Evolutionary conservation across 2,888 invertebrate genomes (phyloP), one percentile per base, ranked within the genome.

Genomic region (Clivina fossor): DNA sequence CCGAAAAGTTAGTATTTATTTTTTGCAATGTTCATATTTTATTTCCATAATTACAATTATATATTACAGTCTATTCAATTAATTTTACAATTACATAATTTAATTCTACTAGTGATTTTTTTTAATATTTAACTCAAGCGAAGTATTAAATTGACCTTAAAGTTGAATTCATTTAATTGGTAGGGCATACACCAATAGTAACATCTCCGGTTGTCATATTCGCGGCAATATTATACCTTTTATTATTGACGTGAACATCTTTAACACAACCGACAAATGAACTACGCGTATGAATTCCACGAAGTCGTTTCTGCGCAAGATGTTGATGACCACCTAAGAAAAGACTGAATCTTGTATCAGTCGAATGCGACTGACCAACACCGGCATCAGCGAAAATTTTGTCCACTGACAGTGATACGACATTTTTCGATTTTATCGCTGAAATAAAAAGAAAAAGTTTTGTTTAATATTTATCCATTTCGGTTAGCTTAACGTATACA

Each of bases 371-470:
- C 20, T 70, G 73, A 3, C 89, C 89, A 24, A 90, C 80, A 2
- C 85, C 87, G 0, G 90, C 86, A 60, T 83, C 80, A 0, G 86
- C 84, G 67, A 84, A 84, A 54, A 84, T 79, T 5, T 86, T 88
- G 74, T 97, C 93, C 1, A 98, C 91, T 0, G 88, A 85, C 48
- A 99, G 77, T 0, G 89, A 85, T 3, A 95, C 87, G 15, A 94
- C 86, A 71, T 93, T 93, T 73, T 90, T 90, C n/a, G 88, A 86
- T 73, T 96, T 97, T 22, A 88, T 81, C 46, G 86, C 93, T 84
- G 80, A 63, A 73, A 66, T 50, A 53, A 35, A 9, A 28, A 22
- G 32, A 59, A 78, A 47, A n/a, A n/a, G n/a, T n/a, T n/a, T n/a
- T n/a, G n/a, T n/a, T n/a, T n/a, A n/a, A n/a, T n/a, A n/a, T n/a